Evolutionary conservation across 1,140 invertebrate genomes (phyloP).

Genomic region (Drosophila parvula): DNA sequence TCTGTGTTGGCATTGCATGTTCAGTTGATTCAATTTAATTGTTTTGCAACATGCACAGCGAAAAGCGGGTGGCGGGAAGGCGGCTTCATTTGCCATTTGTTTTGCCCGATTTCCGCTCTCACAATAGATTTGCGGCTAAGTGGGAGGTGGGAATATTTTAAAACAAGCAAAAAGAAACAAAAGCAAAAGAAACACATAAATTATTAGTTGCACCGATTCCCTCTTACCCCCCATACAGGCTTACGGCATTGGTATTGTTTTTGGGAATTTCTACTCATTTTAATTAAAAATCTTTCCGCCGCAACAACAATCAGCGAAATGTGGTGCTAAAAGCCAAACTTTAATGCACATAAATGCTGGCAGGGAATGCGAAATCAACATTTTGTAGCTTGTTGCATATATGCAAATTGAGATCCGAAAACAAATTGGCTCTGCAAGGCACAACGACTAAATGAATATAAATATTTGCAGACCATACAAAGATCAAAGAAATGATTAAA

Average conservation of each 20-base stretch:
- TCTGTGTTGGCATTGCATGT: slow-evolving; percentile 62
- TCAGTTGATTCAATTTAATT: slow-evolving; percentile 75
- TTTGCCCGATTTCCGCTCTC: slow-evolving; percentile 20
- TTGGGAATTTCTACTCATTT: slow-evolving; percentile 46
- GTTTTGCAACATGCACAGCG: slow-evolving; percentile 62
- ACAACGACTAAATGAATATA: slow-evolving; percentile 11
- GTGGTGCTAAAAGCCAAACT: slow-evolving; percentile 32
- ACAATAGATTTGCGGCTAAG: slow-evolving; percentile 37
- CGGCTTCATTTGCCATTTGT: slow-evolving; percentile 32
- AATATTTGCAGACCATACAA: slow-evolving; percentile 19
- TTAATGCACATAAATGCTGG: slow-evolving; percentile 20
- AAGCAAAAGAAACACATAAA: no score
- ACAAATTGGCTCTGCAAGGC: slow-evolving; percentile 6
- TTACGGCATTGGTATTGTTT: slow-evolving; percentile 4
- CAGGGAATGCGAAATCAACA: slow-evolving; percentile 1
- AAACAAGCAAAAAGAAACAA: slow-evolving; percentile 42
- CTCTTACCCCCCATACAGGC: not conserved
- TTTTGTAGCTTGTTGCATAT: slow-evolving; percentile 25
- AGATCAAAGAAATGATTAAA: not conserved
- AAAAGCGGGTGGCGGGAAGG: not conserved
- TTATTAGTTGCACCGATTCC: slow-evolving; percentile 48
- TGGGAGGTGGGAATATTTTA: slow-evolving; percentile 15
- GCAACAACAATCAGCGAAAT: slow-evolving; percentile 37
- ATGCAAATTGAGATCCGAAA: slow-evolving; percentile 27
- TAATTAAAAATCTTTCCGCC: slow-evolving; percentile 64